Evolutionary conservation across 1,140 invertebrate species (phyloP).

Genomic region (Halesus radiatus): DNA sequence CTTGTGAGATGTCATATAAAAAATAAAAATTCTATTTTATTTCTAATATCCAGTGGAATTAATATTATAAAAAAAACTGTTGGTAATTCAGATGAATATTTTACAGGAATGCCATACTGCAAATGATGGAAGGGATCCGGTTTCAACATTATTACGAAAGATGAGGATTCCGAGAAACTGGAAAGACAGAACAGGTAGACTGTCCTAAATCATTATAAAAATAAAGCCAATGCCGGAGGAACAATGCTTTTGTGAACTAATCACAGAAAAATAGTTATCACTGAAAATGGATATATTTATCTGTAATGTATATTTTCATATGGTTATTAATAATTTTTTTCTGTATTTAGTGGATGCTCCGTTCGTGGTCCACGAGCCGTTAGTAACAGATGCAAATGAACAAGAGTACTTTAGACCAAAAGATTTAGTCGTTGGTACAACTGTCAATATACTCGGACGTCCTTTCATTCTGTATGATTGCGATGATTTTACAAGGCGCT

Average conservation of each 20-base stretch:
- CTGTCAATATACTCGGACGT: slow-evolving; percentile 77
- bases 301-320: background rate
- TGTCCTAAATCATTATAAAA: no score
- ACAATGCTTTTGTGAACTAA: no score
- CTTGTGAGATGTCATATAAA: no score
- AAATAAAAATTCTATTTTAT: no score
- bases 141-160: slow-evolving; percentile 79
- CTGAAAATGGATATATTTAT: no score
- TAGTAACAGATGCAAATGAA: slow-evolving; percentile 75
- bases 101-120: slow-evolving; percentile 74
- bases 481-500: slow-evolving; percentile 84
- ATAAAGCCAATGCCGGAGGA: no score
- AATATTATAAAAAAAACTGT: no score
- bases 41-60: no score
- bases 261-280: no score
- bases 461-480: slow-evolving; percentile 85
- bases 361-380: slow-evolving; percentile 73
- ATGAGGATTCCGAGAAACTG: slow-evolving; percentile 86
- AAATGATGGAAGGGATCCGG: slow-evolving; percentile 82
- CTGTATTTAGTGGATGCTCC: slow-evolving; percentile 65
- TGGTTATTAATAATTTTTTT: slow-evolving; percentile 9
- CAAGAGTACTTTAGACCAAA: slow-evolving; percentile 80
- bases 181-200: slow-evolving; percentile 74
- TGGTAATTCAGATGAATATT: no score
- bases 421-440: slow-evolving; percentile 83